These are phyloP conservation scores for Lepetodrilus schrolli DNA, from an alignment of 2,888 invertebrate species.

Conservation along the genomic window DNA sequence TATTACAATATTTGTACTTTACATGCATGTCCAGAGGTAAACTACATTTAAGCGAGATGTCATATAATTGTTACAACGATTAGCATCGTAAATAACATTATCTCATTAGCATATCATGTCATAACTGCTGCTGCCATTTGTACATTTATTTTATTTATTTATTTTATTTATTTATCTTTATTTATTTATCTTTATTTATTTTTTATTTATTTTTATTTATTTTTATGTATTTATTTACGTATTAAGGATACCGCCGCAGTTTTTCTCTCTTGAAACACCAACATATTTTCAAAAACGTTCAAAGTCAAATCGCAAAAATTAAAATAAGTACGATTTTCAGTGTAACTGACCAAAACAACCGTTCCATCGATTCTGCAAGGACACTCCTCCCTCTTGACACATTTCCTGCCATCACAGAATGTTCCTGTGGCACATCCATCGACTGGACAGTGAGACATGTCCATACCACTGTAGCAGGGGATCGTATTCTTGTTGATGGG, in stretches of 20 bases:
- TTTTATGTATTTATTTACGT: background rate
- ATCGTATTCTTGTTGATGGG: constrained; percentile 10
- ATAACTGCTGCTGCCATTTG: too few species aligned
- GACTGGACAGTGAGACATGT: constrained; percentile 68
- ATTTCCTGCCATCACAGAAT: constrained; percentile 85
- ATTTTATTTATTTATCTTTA: too few species aligned
- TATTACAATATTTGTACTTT: too few species aligned
- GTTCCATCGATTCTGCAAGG: constrained; percentile 80
- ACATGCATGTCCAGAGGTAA: too few species aligned
- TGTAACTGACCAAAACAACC: constrained; percentile 52
- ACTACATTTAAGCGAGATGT: too few species aligned
- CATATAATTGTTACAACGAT: too few species aligned
- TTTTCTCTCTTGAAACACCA: background rate
- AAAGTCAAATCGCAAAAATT: too few species aligned
- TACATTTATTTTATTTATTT: too few species aligned
- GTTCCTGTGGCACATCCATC: constrained; percentile 77
- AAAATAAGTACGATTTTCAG: too few species aligned
- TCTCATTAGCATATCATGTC: too few species aligned
- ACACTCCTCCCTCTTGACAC: constrained; percentile 84
- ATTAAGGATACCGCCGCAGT: background rate
- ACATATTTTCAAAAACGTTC: background rate
- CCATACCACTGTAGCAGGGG: constrained; percentile 58
- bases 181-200: too few species aligned
- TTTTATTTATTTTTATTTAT: background rate
- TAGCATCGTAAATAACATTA: too few species aligned